Evolutionary conservation across 92 coral and sea anemone species (phyloP).

Genomic region (Umimayanthus chanpuru): DNA sequence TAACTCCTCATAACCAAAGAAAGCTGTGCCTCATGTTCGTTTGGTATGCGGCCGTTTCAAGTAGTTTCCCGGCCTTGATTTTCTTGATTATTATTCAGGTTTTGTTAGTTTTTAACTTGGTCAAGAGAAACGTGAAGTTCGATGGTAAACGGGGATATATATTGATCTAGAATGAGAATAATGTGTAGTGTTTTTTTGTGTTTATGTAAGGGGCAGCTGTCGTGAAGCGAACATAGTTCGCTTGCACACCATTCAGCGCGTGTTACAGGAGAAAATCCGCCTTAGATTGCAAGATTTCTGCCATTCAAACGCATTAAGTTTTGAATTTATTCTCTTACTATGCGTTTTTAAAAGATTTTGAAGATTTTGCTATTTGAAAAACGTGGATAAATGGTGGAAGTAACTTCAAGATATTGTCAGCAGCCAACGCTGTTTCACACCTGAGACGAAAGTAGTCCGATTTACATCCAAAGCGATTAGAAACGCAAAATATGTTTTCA

Average conservation of each 20-base stretch:
- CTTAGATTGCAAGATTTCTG: neutral
- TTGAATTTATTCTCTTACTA: neutral
- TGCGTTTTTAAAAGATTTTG: neutral
- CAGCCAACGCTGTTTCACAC: constrained; percentile 26
- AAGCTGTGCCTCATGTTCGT: neutral
- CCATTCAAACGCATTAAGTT: neutral
- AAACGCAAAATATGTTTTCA: constrained; percentile 7
- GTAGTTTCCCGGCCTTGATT: neutral
- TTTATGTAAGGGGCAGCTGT: constrained; percentile 47
- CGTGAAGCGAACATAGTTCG: constrained; percentile 9
- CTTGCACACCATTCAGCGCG: constrained; percentile 27
- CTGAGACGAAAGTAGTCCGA: constrained; percentile 30
- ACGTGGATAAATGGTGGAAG: neutral
- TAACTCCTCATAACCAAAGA: neutral
- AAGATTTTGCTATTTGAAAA: neutral
- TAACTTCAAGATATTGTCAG: neutral
- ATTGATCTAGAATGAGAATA: neutral
- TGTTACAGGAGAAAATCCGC: neutral
- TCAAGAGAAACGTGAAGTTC: neutral
- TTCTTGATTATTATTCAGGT: neutral
- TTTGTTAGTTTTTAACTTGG: neutral
- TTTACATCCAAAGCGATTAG: constrained; percentile 5
- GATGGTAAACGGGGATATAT: neutral
- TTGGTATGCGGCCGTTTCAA: neutral
- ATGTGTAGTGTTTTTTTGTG: constrained; percentile 19